Base-by-base conservation (phyloP, 2,888 invertebrate genomes). In the Scaptomyza reducta region DNA sequence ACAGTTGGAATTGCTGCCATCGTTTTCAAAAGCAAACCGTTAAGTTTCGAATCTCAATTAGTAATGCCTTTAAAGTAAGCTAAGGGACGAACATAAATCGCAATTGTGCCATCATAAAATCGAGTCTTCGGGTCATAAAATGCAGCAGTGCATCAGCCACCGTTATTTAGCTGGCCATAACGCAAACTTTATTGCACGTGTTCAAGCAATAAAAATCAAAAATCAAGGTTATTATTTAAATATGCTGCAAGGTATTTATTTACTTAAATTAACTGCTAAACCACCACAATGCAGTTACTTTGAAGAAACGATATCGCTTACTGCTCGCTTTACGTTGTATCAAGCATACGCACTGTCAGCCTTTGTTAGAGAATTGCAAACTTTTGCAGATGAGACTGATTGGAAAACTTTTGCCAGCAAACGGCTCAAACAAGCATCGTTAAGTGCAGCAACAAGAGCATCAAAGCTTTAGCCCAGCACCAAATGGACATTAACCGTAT, bases 331-430 rank as follows among this genome's bases (percentile, higher is more conserved):
- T 61, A 61, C 46, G 62, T 67, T 66, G 59, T 84, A 68, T 72
- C 68, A 60, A 44, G 67, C 49, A 80, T 66, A 70, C 57, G 63
- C 61, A 50, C 51, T 57, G 65, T 62, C 25, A 42, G 49, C 51
- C 29, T 50, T 55, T 74, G 51, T 57, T 54, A 25, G 40, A 46
- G 18, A 47, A 29, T 5, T 40, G 45, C 62, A 74, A 79, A 84
- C 75, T 87, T 84, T 38, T 84, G 79, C 77, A 74, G 68, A 77
- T 85, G 69, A 85, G 82, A 77, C 87, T 85, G 86, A 84, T 84
- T 85, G 88, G 75, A 82, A 85, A 84, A 87, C 86, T 84, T 83
- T 87, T 51, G 42, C 45, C 10, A 29, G 14, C 58, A 27, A 49
- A 53, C 53, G 5, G 22, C 22, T 58, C 42, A 41, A 47, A 67